Percentiles rank a stretch among this genome's conserved stretches.
phyloP scores from a whole-genome alignment of 2,888 invertebrate species.

The Rhabditoides inermis region DNA sequence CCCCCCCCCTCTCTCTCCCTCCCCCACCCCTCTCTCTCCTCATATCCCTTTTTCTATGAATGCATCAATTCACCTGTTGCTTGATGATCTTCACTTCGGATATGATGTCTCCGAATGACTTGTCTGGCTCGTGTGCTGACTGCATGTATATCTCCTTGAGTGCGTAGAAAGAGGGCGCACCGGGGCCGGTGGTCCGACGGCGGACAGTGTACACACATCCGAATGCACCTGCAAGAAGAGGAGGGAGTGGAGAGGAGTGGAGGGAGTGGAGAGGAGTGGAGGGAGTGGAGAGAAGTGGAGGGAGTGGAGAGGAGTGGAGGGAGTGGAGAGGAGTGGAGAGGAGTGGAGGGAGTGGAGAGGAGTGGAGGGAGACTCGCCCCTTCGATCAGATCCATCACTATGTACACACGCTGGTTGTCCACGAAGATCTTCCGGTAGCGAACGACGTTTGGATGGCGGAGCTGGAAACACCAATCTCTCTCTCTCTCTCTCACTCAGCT shows the following conservation, averaged over 20 bases:
- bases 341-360: too few relatives aligned
- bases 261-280: too few relatives aligned
- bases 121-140: conserved; percentile 44
- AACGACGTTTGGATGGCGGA: conserved; percentile 56
- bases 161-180: conserved; percentile 39
- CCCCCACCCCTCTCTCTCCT: too few relatives aligned
- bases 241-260: too few relatives aligned
- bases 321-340: neutral
- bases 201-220: conserved; percentile 57
- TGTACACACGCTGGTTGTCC: conserved; percentile 54
- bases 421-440: conserved; percentile 55
- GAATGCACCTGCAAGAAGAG: conserved; percentile 56
- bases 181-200: too few relatives aligned
- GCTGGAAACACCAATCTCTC: conserved; percentile 42
- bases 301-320: neutral
- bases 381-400: conserved; percentile 57
- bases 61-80: conserved; percentile 43
- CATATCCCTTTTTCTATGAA: too few relatives aligned
- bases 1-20: neutral
- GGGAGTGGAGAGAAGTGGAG: neutral
- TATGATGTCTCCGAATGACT: conserved; percentile 55
- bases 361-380: conserved; percentile 56
- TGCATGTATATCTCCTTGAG: conserved; percentile 54
- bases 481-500: too few relatives aligned
- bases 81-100: conserved; percentile 56